Base-by-base conservation (phyloP, 2,888 invertebrate species). In the Phorcus lineatus region DNA sequence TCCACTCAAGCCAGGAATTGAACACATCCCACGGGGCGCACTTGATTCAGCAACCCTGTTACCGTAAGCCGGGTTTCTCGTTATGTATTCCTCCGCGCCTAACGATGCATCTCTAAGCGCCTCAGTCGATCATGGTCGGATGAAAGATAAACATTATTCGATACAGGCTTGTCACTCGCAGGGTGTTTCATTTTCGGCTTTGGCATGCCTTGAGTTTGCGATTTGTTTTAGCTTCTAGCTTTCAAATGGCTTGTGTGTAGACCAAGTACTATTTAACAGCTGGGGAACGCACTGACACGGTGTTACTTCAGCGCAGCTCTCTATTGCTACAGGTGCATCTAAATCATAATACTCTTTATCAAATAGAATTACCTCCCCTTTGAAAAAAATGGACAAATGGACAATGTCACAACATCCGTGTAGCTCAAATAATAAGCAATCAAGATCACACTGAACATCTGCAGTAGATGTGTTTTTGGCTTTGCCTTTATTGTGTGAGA, bases 321-420 rank as follows among this genome's bases (percentile, higher is more conserved):
- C n/a, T 70, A 70, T 70, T 70, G 70, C 31, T 70, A 36, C 70
- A 70, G 70, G 70, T 70, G 70, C 70, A 70, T 70, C 28, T 19
- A 70, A 31, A 70, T 70, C 16, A 70, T 16, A 70, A 70, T 57
- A 22, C 19, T 57, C 22, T 57, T 47, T 47, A 47, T 47, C 47
- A 47, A 47, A 47, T 47, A 47, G 47, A 47, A 11, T 47, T 47
- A 47, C 47, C 47, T 47, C 47, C 47, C 47, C 47, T 47, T 47
- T 47, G 47, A 47, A 47, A 47, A 47, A 47, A 47, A 47, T 47
- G 47, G 47, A 47, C 47, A 47, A 47, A 47, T 47, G 47, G 47
- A 47, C 47, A 47, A 47, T 47, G 47, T 47, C 47, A 47, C 47
- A 47, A 47, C 47, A 47, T 47, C 47, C 47, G 47, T 47, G 47